Evolutionary conservation across 2,888 invertebrate species (phyloP).

Genomic region (Drepanosiphum platanoidis): DNA sequence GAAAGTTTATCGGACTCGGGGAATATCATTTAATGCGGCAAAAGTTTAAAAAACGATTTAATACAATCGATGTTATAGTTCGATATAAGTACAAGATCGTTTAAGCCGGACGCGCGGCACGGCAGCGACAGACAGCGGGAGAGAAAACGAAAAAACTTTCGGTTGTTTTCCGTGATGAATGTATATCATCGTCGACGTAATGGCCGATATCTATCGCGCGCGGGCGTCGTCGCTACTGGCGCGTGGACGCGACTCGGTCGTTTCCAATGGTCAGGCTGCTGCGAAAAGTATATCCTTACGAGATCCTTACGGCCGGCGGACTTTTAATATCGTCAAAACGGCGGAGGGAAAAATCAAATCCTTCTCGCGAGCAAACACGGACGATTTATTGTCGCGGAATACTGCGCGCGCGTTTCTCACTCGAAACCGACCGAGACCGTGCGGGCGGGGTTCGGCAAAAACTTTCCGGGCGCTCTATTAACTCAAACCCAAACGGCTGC

Average conservation of each 20-base stretch:
- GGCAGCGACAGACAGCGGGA: neutral
- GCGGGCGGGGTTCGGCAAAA: neutral
- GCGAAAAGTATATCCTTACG: neutral
- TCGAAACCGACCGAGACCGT: neutral
- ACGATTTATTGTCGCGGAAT: neutral
- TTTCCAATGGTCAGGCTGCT: too few species aligned
- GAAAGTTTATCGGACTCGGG: neutral
- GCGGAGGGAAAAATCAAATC: neutral
- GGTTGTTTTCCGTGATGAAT: neutral
- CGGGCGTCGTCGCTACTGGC: too few species aligned
- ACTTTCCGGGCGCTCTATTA: slow-evolving; percentile 6
- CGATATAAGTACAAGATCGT: neutral
- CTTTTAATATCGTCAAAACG: neutral
- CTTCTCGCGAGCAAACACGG: neutral
- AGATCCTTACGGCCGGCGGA: neutral
- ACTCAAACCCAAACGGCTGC: neutral
- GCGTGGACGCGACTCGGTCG: too few species aligned
- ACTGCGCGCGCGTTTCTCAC: neutral
- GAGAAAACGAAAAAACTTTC: neutral
- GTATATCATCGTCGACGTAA: too few species aligned
- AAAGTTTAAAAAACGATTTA: neutral
- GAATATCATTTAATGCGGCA: neutral
- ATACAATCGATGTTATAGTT: neutral
- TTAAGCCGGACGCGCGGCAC: neutral
- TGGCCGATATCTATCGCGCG: too few species aligned